These are phyloP conservation scores for Tenthredo distinguenda DNA, from an alignment of 2,888 invertebrate genomes.

Conservation along the genomic window DNA sequence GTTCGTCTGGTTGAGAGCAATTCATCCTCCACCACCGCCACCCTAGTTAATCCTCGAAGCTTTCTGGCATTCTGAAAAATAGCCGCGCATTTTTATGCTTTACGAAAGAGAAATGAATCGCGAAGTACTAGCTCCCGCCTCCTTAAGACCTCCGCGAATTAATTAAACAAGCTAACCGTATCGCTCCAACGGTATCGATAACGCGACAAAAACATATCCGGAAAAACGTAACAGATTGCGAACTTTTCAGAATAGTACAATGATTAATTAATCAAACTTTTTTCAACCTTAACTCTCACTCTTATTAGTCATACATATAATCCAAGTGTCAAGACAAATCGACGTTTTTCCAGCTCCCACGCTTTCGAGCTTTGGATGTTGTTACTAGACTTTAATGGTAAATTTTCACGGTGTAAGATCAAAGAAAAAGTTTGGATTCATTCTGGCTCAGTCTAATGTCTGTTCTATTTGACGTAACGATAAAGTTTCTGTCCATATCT, in stretches of 20 bases:
- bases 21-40: constrained; percentile 26
- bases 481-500: background rate
- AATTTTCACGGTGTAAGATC: too few species aligned
- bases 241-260: background rate
- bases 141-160: constrained; percentile 21
- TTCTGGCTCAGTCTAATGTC: background rate
- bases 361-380: too few species aligned
- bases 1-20: constrained; percentile 32
- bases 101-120: constrained; percentile 39
- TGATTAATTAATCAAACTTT: background rate
- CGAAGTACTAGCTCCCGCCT: background rate
- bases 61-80: constrained; percentile 45
- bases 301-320: background rate
- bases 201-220: background rate
- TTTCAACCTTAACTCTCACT: background rate
- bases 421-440: background rate
- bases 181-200: background rate
- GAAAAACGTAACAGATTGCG: background rate
- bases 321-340: background rate
- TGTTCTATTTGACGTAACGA: background rate
- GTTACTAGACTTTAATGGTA: too few species aligned
- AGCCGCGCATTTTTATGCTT: constrained; percentile 34
- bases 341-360: too few species aligned
- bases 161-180: constrained; percentile 11
- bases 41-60: constrained; percentile 41